Evolutionary conservation across 2,113 vertebrate species (phyloP).

Genomic region (Brachyhypopomus occidentalis): DNA sequence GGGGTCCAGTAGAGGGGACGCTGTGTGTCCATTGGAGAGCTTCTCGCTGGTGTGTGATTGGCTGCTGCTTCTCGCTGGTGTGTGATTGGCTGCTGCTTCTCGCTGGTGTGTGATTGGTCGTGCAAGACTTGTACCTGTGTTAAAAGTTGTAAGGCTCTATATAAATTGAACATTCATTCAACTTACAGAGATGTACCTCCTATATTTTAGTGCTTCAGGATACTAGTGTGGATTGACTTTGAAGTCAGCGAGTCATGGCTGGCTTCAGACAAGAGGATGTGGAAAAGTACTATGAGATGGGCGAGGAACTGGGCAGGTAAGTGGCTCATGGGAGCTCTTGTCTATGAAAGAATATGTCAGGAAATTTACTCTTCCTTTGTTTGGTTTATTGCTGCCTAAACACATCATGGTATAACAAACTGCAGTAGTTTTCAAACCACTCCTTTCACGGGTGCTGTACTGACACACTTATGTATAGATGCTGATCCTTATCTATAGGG

Average conservation of each 20-base stretch:
- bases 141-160: too few species aligned
- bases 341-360: too few species aligned
- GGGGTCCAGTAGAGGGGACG: too few species aligned
- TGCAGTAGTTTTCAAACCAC: neutral
- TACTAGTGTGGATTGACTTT: constrained; percentile 19
- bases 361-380: neutral
- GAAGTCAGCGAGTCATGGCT: constrained; percentile 69
- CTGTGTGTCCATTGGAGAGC: too few species aligned
- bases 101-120: too few species aligned
- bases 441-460: neutral
- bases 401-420: neutral
- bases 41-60: too few species aligned
- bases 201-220: neutral
- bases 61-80: too few species aligned
- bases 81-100: too few species aligned
- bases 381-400: neutral
- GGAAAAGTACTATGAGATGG: constrained; percentile 78
- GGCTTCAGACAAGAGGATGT: constrained; percentile 81
- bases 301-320: constrained; percentile 79
- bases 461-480: neutral
- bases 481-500: neutral
- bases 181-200: neutral
- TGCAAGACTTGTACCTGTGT: too few species aligned
- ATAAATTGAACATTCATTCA: too few species aligned
- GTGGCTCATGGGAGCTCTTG: neutral